These are phyloP conservation scores for Pyrgilauda ruficollis DNA, from an alignment of 2,113 vertebrate genomes.

Conservation along the genomic window DNA sequence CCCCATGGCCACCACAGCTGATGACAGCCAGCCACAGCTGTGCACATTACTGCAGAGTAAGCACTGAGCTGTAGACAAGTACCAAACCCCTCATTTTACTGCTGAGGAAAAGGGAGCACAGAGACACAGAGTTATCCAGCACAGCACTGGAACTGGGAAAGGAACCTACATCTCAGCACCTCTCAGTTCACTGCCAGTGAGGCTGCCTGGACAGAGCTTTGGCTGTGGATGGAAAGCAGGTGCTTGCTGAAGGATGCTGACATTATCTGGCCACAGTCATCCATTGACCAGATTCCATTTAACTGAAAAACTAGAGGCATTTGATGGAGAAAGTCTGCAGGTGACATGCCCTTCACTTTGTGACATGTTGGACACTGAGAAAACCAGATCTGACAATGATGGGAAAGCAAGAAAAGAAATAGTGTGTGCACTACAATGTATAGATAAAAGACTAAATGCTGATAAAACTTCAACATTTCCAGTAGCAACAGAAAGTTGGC, in stretches of 20 bases:
- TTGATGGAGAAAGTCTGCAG: not conserved
- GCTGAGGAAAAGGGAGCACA: not conserved
- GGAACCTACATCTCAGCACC: not conserved
- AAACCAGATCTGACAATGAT: not conserved
- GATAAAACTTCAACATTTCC: not conserved
- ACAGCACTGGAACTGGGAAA: accelerated
- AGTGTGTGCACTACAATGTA: not conserved
- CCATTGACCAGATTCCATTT: not conserved
- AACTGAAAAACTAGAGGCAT: not conserved
- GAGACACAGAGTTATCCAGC: not conserved
- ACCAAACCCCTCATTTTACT: not conserved
- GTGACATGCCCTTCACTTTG: not conserved
- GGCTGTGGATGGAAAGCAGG: accelerated
- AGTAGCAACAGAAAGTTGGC: not conserved
- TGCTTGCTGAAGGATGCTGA: not conserved
- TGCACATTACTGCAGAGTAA: not conserved
- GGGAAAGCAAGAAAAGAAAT: not conserved
- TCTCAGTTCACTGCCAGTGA: not conserved
- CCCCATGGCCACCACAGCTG: not conserved
- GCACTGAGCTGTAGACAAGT: not conserved
- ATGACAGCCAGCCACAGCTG: not conserved
- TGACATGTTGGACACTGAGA: not conserved
- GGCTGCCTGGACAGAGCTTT: not conserved
- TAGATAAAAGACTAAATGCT: not conserved
- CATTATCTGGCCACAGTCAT: not conserved